Percentiles rank a stretch among this genome's conserved stretches.
phyloP scores from a whole-genome alignment of 2,888 invertebrate species.

The Ashinkailepas kermadecensis region DNA sequence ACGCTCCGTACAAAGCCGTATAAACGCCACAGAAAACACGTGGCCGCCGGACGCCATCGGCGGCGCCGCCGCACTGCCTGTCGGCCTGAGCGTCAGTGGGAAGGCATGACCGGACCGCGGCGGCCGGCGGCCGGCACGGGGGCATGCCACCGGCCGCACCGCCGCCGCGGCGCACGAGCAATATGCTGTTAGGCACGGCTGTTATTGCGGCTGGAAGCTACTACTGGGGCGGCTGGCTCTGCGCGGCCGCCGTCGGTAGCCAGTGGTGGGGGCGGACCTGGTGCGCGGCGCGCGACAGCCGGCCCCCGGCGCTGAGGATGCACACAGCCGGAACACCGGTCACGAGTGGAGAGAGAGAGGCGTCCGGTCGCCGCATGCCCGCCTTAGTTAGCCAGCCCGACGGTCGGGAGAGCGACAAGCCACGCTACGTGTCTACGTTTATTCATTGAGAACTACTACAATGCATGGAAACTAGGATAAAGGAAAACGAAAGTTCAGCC shows the following conservation, averaged over 20 bases:
- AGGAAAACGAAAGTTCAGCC: constrained; percentile 21
- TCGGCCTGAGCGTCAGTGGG: background rate
- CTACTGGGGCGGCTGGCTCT: background rate
- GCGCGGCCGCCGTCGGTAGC: background rate
- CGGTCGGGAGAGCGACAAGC: constrained; percentile 8
- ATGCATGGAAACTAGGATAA: constrained; percentile 19
- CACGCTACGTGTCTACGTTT: constrained; percentile 18
- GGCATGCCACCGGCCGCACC: background rate
- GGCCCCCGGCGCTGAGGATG: background rate
- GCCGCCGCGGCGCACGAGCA: background rate
- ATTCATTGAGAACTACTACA: constrained; percentile 20
- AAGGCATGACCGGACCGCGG: background rate
- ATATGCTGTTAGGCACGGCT: constrained; percentile 4
- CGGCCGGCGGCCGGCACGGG: background rate
- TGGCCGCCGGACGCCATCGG: background rate
- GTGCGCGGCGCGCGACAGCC: background rate
- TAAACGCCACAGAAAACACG: background rate
- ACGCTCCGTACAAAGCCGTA: background rate
- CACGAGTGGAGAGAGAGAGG: background rate
- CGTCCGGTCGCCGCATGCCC: constrained; percentile 1
- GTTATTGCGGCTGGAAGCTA: constrained; percentile 9
- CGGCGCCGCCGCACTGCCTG: background rate
- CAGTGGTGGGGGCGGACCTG: background rate
- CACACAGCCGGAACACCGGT: background rate
- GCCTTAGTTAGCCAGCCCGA: background rate